Evolutionary conservation across 1,140 invertebrate genomes (phyloP).

Genomic region (Drosophila sechellia): DNA sequence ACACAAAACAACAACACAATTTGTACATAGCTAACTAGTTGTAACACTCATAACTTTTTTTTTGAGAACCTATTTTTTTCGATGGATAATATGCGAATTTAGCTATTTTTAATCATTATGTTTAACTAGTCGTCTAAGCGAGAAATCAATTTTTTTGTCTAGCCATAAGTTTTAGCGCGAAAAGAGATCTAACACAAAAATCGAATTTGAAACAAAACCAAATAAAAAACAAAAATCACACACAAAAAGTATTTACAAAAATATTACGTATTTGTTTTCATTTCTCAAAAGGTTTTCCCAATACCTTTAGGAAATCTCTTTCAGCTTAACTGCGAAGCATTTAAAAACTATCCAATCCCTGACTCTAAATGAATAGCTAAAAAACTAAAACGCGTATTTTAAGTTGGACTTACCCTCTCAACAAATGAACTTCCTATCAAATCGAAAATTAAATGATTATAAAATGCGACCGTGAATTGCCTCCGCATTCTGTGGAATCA

Average conservation of each 20-base stretch:
- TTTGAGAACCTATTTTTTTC: conserved; percentile 45
- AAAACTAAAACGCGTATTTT: background rate
- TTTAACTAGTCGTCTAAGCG: conserved; percentile 71
- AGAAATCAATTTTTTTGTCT: conserved; percentile 75
- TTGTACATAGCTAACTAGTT: conserved; percentile 30
- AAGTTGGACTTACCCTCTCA: background rate
- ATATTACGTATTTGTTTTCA: conserved; percentile 20
- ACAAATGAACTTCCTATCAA: background rate
- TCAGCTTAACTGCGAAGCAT: background rate
- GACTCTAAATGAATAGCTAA: background rate
- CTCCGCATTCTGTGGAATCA: conserved; percentile 22
- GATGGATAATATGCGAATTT: conserved; percentile 70
- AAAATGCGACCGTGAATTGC: conserved; percentile 1
- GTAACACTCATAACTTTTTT: conserved; percentile 43
- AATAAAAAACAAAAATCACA: conserved; percentile 66
- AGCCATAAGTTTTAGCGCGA: conserved; percentile 76
- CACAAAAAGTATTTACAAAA: conserved; percentile 62
- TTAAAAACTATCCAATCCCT: background rate
- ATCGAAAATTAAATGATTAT: background rate
- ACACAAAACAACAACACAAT: conserved; percentile 14
- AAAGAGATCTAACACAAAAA: conserved; percentile 72
- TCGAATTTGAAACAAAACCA: conserved; percentile 74
- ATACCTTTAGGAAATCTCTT: background rate
- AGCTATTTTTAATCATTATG: conserved; percentile 75
- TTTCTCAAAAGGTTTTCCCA: background rate